Evolutionary conservation across 2,797 vertebrate genomes (phyloP).

Genomic region (Carcharodon carcharias): DNA sequence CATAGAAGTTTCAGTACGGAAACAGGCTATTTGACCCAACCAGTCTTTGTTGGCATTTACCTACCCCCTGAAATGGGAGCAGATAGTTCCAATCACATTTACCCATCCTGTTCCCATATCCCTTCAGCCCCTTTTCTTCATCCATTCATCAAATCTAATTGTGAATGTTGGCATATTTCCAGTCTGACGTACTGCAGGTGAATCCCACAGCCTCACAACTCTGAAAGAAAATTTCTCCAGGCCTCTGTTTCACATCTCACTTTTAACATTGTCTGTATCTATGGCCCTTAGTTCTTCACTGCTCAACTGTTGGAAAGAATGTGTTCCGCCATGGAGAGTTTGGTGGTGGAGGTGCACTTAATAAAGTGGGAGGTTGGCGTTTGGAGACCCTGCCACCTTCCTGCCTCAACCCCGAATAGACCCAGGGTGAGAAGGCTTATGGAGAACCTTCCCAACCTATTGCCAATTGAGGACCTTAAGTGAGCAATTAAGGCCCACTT

Average conservation of each 20-base stretch:
- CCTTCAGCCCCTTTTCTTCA: not conserved
- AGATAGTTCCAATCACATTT: not conserved
- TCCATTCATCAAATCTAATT: not conserved
- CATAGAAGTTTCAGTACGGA: not conserved
- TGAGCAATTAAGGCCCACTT: no score
- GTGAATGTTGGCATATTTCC: not conserved
- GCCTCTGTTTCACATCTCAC: not conserved
- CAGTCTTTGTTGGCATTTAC: not conserved
- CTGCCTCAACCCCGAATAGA: no score
- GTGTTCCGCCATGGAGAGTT: no score
- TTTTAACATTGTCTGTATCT: not conserved
- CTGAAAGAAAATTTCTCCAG: not conserved
- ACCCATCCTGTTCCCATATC: not conserved
- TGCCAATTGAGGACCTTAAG: no score
- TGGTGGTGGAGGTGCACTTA: no score
- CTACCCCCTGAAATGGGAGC: not conserved
- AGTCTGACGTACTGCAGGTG: not conserved
- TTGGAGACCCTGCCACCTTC: no score
- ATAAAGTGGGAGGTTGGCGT: no score
- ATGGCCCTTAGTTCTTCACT: not conserved
- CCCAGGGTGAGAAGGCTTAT: no score
- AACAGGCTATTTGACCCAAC: not conserved
- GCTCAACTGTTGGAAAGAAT: not conserved
- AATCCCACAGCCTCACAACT: not conserved
- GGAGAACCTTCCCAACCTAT: no score